Percentiles rank a stretch among this genome's conserved stretches.
Evolutionary conservation across 1,140 invertebrate genomes (phyloP).

Genomic region (Luehdorfia chinensis): DNA sequence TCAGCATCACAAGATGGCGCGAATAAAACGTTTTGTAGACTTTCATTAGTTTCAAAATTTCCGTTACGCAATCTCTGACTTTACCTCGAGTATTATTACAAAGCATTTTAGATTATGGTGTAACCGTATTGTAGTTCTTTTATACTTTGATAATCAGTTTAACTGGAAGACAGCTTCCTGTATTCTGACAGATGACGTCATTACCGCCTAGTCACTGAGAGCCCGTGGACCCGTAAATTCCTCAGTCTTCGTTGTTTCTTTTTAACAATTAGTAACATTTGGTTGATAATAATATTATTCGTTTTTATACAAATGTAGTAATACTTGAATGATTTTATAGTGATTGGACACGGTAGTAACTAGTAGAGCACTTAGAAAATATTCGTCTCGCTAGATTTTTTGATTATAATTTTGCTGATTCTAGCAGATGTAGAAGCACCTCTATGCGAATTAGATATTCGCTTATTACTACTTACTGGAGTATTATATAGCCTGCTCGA

Average conservation of each 20-base stretch:
- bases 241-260: slow-evolving; percentile 58
- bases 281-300: slow-evolving; percentile 71
- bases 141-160: slow-evolving; percentile 34
- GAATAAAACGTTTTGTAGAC: slow-evolving; percentile 58
- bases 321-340: slow-evolving; percentile 60
- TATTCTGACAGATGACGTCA: slow-evolving; percentile 50
- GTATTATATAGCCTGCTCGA: slow-evolving; percentile 65
- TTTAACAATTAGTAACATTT: slow-evolving; percentile 67
- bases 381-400: slow-evolving; percentile 70
- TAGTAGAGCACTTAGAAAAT: slow-evolving; percentile 68
- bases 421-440: slow-evolving; percentile 44
- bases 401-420: slow-evolving; percentile 56
- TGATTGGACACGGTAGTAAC: slow-evolving; percentile 69
- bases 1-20: slow-evolving; percentile 50
- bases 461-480: slow-evolving; percentile 56
- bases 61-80: slow-evolving; percentile 38
- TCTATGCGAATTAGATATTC: slow-evolving; percentile 28
- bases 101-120: slow-evolving; percentile 61
- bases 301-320: slow-evolving; percentile 54
- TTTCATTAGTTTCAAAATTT: slow-evolving; percentile 44
- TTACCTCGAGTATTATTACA: slow-evolving; percentile 59
- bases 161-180: slow-evolving; percentile 43
- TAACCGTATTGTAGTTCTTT: slow-evolving; percentile 43
- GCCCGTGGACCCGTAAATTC: slow-evolving; percentile 63
- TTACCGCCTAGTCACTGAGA: slow-evolving; percentile 76